Conservation (phyloP, 2,888 invertebrate genomes). For the Spodoptera picta region DNA sequence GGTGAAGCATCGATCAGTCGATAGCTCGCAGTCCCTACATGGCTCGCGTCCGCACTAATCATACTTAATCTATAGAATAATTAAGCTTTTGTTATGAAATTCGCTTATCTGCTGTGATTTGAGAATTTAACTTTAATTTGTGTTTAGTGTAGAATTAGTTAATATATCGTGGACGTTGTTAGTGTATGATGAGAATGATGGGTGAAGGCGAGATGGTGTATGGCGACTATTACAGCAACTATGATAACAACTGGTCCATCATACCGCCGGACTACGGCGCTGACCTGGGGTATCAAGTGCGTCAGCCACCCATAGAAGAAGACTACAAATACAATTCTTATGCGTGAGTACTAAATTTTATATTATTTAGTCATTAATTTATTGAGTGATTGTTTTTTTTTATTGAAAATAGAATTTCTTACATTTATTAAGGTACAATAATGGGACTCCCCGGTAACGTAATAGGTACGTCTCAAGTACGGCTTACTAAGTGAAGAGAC, state of each 20-base stretch:
- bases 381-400: too few relatives aligned
- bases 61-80: constrained; percentile 57
- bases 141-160: constrained; percentile 46
- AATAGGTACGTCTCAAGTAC: too few relatives aligned
- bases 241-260: constrained; percentile 91
- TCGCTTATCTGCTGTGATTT: constrained; percentile 67
- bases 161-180: constrained; percentile 33
- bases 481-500: too few relatives aligned
- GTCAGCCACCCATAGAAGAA: constrained; percentile 87
- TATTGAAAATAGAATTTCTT: too few relatives aligned
- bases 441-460: too few relatives aligned
- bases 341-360: constrained; percentile 83
- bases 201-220: constrained; percentile 87
- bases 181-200: constrained; percentile 88
- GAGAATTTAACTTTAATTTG: constrained; percentile 12
- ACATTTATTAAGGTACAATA: too few relatives aligned
- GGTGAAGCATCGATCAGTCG: constrained; percentile 86
- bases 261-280: constrained; percentile 92
- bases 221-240: constrained; percentile 87
- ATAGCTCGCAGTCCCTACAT: constrained; percentile 74
- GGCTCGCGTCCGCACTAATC: constrained; percentile 58
- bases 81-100: constrained; percentile 54
- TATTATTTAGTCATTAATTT: not conserved
- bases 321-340: constrained; percentile 91
- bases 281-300: constrained; percentile 78